Conservation (phyloP, 1,140 invertebrate species). For the Teleopsis dalmanni region DNA sequence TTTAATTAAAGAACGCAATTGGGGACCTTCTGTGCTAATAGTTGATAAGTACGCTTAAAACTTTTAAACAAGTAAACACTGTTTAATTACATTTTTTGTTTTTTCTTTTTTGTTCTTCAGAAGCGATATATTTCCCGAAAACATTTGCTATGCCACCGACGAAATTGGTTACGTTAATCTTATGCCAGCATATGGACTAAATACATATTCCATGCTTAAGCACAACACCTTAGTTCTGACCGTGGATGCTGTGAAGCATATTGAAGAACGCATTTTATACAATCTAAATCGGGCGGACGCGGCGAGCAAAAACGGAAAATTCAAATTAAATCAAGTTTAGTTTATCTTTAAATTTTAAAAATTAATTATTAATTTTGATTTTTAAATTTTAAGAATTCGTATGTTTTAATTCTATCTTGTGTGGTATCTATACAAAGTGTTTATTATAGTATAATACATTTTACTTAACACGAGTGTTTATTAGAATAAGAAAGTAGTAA, state of each 20-base stretch:
- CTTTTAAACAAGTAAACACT: neutral
- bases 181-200: conserved; percentile 90
- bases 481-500: too few species aligned
- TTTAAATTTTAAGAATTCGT: too few species aligned
- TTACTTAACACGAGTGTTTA: too few species aligned
- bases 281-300: conserved; percentile 63
- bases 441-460: too few species aligned
- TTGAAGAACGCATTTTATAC: conserved; percentile 80
- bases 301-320: conserved; percentile 42
- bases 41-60: conserved; percentile 67
- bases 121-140: conserved; percentile 76
- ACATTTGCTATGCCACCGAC: conserved; percentile 75
- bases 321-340: conserved; percentile 50
- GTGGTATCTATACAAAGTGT: too few species aligned
- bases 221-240: conserved; percentile 91
- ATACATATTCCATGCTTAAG: conserved; percentile 90
- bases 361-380: too few species aligned
- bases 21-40: conserved; percentile 94
- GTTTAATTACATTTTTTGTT: conserved; percentile 10
- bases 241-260: conserved; percentile 67
- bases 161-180: conserved; percentile 74
- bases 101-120: conserved; percentile 53
- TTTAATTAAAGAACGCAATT: conserved; percentile 73
- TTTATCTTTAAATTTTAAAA: too few species aligned
- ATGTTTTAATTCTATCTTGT: too few species aligned